Evolutionary conservation across 1,140 invertebrate species (phyloP), one percentile per base, ranked within the genome.

Genomic region (Camponotus pennsylvanicus): DNA sequence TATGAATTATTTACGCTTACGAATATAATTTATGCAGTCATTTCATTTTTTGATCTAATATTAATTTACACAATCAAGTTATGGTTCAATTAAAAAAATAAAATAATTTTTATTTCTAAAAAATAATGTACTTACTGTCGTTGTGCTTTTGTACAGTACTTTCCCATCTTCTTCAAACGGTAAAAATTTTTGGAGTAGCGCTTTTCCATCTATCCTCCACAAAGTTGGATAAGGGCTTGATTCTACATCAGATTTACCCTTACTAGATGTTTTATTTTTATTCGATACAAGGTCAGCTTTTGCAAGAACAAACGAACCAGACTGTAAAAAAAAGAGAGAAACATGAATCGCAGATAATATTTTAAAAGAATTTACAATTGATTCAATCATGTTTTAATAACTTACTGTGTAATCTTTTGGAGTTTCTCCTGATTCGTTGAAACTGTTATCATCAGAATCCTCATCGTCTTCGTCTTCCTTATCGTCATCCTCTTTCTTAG

Each of bases 181-280:
- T 93, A 97, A 96, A 94, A 97, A 97, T 94, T 97, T 97, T 94
- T 97, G 97, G 67, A 97, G 94, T 78, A 97, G 94, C 34, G 97
- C 97, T 95, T 97, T 97, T 55, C 97, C 97, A 95, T 97, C 97
- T 95, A 97, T 97, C 96, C 97, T 97, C 97, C 97, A 97, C 85
- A 97, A 95, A 88, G 96, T 96, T 76, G 97, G 95, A 93, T 97
- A 96, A 73, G 76, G 6, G 61, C 64, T 94, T 96, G 55, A 95
- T 95, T 78, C 95, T 42, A 59, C 64, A 7, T 80, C 45, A 13
- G 77, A 80, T n/a, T 69, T 80, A 55, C 45, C 45, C 64, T 80
- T 80, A 52, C 55, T 79, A 27, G 76, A 66, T 66, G 63, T 42
- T 8, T 80, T 80, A 70, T 55, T 80, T 45, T 80, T 79, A 49